Evolutionary conservation across 2,113 vertebrate species (phyloP), one percentile per base, ranked within the genome.

Genomic region (Bambusicola thoracicus): DNA sequence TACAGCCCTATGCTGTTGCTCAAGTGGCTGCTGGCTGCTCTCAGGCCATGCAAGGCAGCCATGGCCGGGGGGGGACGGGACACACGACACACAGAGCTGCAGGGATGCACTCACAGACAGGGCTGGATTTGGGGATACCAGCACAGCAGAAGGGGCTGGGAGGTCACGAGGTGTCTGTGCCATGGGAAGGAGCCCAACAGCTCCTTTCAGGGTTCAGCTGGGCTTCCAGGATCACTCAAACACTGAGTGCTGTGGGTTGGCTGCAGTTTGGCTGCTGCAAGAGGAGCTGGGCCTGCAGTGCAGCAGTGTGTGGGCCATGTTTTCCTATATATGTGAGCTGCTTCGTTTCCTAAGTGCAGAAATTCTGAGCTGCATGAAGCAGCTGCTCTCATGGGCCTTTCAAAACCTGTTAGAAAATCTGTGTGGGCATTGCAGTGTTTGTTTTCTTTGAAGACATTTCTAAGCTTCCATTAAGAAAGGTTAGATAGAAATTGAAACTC

Each of bases 391-490:
- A 41, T 34, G 59, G 82, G 61, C 56, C 24, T 77, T 90, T 92
- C n/a, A 67, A 2, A 78, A 79, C 72, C 78, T 8, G n/a, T 83
- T 84, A 68, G 48, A 53, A 80, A 78, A 78, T 65, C 30, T 22
- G 43, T 75, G 79, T 58, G 85, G 73, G 76, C 48, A 85, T 75
- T n/a, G 30, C 66, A 34, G 19, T n/a, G 68, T 86, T 93, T 91
- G 62, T 86, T 92, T 93, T 91, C 76, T 46, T 62, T n/a, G 30
- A 25, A 48, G 20, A 29, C 69, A 91, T 77, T 91, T 90, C 91
- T 94, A 68, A 81, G 67, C 68, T 90, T 77, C 46, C 65, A 40
- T 80, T 74, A 70, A 77, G 55, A 16, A 22, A 53, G 11, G n/a
- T 13, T 14, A 91, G 78, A 85, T 63, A 81, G 3, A 62, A 83